Evolutionary conservation across 2,113 vertebrate species (phyloP), one percentile per base, ranked within the genome.

Genomic region (Maccullochella peelii): DNA sequence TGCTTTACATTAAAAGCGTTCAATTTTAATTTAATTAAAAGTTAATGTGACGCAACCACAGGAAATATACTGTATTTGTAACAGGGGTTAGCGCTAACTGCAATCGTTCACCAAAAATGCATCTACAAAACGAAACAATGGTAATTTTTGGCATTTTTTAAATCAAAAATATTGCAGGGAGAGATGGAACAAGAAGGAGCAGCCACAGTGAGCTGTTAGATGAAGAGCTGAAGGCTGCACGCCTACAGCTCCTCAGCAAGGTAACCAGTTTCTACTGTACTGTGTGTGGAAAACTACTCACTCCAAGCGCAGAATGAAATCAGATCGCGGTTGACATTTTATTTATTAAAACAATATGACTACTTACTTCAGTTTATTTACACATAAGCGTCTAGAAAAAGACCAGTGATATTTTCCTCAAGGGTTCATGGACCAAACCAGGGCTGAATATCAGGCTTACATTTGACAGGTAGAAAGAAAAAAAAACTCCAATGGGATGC

Each of bases 401-500:
- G 33, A 33, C n/a, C 62, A 49, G n/a, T n/a, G 15, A 12, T 71
- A 52, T 54, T 81, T 74, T 67, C 49, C 63, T 73, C 65, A 55
- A 55, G 67, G 21, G 40, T 72, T 77, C 14, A 47, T 52, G 25
- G 36, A 74, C 77, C 21, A 47, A 76, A 65, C 61, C 30, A 36
- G 16, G 62, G 50, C 33, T 82, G 59, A 77, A 36, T 82, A 77
- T 54, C 30, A 30, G 47, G 47, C 73, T 80, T 79, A n/a, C 30
- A 82, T 86, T 74, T 83, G 83, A 89, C 78, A 86, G 79, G 38
- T 80, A 81, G 38, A 33, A 36, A 68, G 63, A 69, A 73, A 65
- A 76, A 47, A 57, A 44, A 21, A 59, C 16, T 61, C 72, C 36
- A 69, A 12, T 25, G 62, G 8, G 67, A 87, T n/a, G 83, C 52